Base-by-base conservation (phyloP, 1,140 invertebrate genomes). In the Bursaphelenchus mucronatus region DNA sequence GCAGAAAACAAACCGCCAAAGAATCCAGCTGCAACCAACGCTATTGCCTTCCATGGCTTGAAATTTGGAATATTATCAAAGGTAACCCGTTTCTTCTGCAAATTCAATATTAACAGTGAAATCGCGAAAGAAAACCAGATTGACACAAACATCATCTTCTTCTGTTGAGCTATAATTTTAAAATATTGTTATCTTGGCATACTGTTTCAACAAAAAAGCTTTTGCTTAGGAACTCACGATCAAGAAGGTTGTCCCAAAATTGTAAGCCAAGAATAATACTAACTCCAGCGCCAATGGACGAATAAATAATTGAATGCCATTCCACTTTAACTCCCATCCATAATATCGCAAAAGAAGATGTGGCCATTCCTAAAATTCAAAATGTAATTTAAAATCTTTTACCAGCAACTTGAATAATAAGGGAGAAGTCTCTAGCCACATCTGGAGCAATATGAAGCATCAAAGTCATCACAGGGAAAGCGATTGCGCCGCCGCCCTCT, bases 81-180 rank as follows among this genome's bases (percentile, higher is more conserved):
- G 40, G 73, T 76, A 15, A 49, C 63, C 1, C 76, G 55, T 61
- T 79, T 80, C 40, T 65, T 61, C 63, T 79, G 62, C 9, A 30
- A 47, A 52, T 80, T 79, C 41, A 79, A 57, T 9, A 80, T 51
- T 45, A 75, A 74, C 3, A 79, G 61, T 7, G 73, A 71, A 45
- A 78, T 66, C 9, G 76, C 78, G 63, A 79, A 79, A 8, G 76
- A 63, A 50, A 74, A 77, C 73, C 76, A 79, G 39, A 78, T 76
- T 5, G 68, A 69, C 15, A 79, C 76, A 58, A 79, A 79, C 17
- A 74, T 44, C 73, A 80, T 78, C 56, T 79, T 76, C 74, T 76
- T 76, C 61, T 74, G 61, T 15, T 51, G 15, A 65, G 15, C 30
- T 63, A 61, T 1, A 17, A 30, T 15, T 66, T 41, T 9, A 65